Evolutionary conservation across 2,888 invertebrate genomes (phyloP).

Genomic region (Rhagonycha lutea): DNA sequence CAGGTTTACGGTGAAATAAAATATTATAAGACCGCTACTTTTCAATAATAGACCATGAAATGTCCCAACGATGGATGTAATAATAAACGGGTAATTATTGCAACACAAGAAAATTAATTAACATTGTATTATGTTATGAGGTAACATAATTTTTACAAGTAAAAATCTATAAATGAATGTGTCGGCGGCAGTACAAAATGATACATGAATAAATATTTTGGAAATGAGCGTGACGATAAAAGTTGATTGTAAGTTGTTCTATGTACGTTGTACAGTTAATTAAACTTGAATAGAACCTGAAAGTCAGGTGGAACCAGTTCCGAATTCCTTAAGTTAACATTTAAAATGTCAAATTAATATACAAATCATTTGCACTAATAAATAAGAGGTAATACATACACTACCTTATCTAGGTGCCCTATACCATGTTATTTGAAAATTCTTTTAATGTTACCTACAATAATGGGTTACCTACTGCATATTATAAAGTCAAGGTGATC

Average conservation of each 20-base stretch:
- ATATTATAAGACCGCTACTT: too few species aligned
- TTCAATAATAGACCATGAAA: too few species aligned
- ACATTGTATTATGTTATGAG: not conserved
- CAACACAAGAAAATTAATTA: not conserved
- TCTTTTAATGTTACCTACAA: not conserved
- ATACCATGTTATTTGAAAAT: not conserved
- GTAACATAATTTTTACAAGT: not conserved
- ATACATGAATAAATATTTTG: not conserved
- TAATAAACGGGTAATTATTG: not conserved
- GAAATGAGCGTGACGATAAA: not conserved
- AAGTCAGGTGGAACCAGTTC: constrained; percentile 21
- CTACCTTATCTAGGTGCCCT: not conserved
- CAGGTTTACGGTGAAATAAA: too few species aligned
- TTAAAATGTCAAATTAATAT: constrained; percentile 17
- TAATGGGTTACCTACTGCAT: not conserved
- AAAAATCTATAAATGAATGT: not conserved
- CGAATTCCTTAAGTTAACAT: constrained; percentile 15
- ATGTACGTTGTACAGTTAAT: constrained; percentile 8
- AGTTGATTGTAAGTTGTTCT: not conserved
- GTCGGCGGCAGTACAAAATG: not conserved
- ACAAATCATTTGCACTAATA: not conserved
- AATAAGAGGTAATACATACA: not conserved
- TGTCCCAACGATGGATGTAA: not conserved
- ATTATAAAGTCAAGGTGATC: constrained; percentile 16
- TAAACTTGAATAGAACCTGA: constrained; percentile 16